Percentiles rank a stretch among this genome's conserved stretches.
These are phyloP conservation scores for Labia minor DNA, from an alignment of 2,888 invertebrate genomes.

Conservation along the genomic window DNA sequence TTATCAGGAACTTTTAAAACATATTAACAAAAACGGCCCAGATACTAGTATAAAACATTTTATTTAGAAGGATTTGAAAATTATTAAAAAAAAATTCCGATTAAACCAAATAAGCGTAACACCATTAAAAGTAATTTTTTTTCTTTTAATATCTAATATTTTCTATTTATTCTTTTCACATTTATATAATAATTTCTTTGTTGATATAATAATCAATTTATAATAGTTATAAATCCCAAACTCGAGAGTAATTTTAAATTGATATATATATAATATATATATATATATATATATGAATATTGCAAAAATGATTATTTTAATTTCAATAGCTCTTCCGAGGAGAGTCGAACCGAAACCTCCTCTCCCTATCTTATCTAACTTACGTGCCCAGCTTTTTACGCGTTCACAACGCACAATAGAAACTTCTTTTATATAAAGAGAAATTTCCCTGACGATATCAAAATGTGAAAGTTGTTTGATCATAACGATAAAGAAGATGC, in stretches of 20 bases:
- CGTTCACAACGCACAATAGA: background rate
- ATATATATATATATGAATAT: background rate
- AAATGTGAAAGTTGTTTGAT: slow-evolving; percentile 13
- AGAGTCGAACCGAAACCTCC: slow-evolving; percentile 1
- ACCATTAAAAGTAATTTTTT: background rate
- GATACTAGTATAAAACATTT: no score
- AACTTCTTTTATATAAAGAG: slow-evolving; percentile 13
- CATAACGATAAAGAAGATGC: slow-evolving; percentile 3
- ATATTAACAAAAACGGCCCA: no score
- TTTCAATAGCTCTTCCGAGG: background rate
- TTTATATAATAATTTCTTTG: background rate
- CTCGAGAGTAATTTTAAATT: background rate
- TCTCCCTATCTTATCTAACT: slow-evolving; percentile 1
- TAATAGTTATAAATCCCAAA: background rate
- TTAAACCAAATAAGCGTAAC: background rate
- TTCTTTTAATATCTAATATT: background rate
- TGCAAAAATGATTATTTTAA: background rate
- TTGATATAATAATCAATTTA: background rate
- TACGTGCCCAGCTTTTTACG: slow-evolving; percentile 13
- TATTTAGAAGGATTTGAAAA: no score
- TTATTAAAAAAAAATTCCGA: no score
- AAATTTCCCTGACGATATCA: slow-evolving; percentile 4
- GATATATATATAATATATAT: no score
- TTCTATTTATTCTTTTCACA: background rate
- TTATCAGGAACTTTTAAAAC: no score